These are phyloP conservation scores for Pissodes strobi DNA, from an alignment of 1,140 invertebrate genomes.

Conservation along the genomic window DNA sequence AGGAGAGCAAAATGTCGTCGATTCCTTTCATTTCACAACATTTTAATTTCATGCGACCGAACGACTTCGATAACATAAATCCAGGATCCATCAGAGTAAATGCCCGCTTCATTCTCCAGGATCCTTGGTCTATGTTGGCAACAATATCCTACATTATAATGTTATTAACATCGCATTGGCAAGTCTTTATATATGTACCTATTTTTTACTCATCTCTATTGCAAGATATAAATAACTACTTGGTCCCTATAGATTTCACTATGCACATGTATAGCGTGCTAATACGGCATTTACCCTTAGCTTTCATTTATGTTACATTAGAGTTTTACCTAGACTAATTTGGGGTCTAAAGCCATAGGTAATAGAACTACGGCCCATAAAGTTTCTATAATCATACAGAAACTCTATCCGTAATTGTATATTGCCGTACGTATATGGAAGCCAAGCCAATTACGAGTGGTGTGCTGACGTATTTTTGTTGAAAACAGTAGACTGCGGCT, in stretches of 20 bases:
- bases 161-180: no score
- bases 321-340: slow-evolving; percentile 26
- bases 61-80: no score
- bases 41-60: no score
- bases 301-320: slow-evolving; percentile 32
- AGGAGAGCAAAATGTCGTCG: no score
- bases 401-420: slow-evolving; percentile 30
- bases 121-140: no score
- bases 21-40: no score
- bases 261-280: slow-evolving; percentile 26
- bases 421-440: slow-evolving; percentile 20
- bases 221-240: no score
- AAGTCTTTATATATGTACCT: no score
- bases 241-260: neutral
- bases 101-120: no score
- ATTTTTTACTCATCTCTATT: no score
- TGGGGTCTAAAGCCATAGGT: slow-evolving; percentile 19
- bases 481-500: slow-evolving; percentile 9
- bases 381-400: slow-evolving; percentile 35
- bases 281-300: slow-evolving; percentile 27
- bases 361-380: slow-evolving; percentile 32
- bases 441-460: slow-evolving; percentile 17
- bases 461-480: slow-evolving; percentile 21
- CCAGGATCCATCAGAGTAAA: no score
- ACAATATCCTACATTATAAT: no score